phyloP scores from a whole-genome alignment of 2,113 vertebrate species.

The Leptobrachium leishanense region DNA sequence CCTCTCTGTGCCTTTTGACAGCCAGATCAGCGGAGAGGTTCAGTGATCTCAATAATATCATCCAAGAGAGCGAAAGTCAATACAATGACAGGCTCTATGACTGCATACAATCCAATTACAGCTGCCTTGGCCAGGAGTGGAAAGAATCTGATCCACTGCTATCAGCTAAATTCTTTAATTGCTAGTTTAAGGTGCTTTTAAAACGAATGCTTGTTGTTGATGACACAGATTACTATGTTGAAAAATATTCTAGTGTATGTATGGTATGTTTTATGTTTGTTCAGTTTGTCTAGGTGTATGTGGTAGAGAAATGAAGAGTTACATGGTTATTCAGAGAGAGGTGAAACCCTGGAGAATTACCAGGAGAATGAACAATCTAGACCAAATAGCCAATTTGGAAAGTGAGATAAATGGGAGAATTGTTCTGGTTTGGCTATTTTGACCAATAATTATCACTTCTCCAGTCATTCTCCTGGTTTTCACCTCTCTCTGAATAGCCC shows the following conservation, averaged over 20 bases:
- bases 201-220: slow-evolving; percentile 3
- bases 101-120: slow-evolving; percentile 96
- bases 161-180: slow-evolving; percentile 56
- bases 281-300: not conserved
- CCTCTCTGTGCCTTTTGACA: slow-evolving; percentile 90
- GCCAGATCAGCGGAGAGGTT: slow-evolving; percentile 84
- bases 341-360: no score
- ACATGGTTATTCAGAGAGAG: no score
- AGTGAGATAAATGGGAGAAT: no score
- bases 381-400: no score
- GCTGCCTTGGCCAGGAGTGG: slow-evolving; percentile 68
- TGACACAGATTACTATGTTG: not conserved
- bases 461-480: no score
- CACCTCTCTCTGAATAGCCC: no score
- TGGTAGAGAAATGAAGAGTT: not conserved
- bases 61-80: slow-evolving; percentile 86
- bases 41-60: slow-evolving; percentile 93
- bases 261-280: no score
- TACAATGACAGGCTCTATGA: slow-evolving; percentile 89
- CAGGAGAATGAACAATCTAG: no score
- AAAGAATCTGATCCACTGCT: slow-evolving; percentile 57
- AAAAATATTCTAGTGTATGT: not conserved
- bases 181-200: slow-evolving; percentile 52
- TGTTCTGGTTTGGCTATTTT: no score
- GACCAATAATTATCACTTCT: no score